Evolutionary conservation across 2,888 invertebrate genomes (phyloP).

Genomic region (Cyclophora punctaria): DNA sequence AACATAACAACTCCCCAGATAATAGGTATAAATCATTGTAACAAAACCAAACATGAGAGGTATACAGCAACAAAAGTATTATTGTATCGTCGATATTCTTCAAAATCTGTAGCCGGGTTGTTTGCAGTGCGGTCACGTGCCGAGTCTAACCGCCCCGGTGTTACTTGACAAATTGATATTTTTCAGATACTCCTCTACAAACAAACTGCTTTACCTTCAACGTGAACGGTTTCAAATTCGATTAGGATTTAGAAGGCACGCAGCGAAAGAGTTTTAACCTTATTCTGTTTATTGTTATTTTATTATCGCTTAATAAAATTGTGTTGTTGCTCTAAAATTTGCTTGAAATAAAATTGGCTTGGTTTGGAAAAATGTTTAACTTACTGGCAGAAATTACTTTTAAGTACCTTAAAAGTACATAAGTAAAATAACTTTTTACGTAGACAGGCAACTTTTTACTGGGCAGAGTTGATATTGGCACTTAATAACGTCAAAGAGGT

Average conservation of each 20-base stretch:
- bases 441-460: too few species aligned
- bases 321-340: background rate
- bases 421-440: too few species aligned
- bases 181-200: slow-evolving; percentile 46
- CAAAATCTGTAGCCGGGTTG: slow-evolving; percentile 33
- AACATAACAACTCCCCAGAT: too few species aligned
- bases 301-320: background rate
- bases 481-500: too few species aligned
- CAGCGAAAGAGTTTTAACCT: slow-evolving; percentile 2
- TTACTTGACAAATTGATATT: slow-evolving; percentile 65
- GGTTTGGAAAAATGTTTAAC: too few species aligned
- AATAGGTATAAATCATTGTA: too few species aligned
- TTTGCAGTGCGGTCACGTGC: slow-evolving; percentile 48
- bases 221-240: slow-evolving; percentile 16
- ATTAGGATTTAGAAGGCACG: slow-evolving; percentile 16
- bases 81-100: slow-evolving; percentile 34
- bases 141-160: slow-evolving; percentile 42
- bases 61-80: slow-evolving; percentile 7
- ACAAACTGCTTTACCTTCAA: slow-evolving; percentile 29
- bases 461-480: too few species aligned
- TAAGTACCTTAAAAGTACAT: too few species aligned
- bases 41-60: too few species aligned
- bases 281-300: slow-evolving; percentile 8
- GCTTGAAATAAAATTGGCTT: too few species aligned
- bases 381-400: too few species aligned